Percentiles rank a stretch among this genome's conserved stretches.
phyloP scores from a whole-genome alignment of 2,113 vertebrate genomes.

The Shinisaurus crocodilurus region DNA sequence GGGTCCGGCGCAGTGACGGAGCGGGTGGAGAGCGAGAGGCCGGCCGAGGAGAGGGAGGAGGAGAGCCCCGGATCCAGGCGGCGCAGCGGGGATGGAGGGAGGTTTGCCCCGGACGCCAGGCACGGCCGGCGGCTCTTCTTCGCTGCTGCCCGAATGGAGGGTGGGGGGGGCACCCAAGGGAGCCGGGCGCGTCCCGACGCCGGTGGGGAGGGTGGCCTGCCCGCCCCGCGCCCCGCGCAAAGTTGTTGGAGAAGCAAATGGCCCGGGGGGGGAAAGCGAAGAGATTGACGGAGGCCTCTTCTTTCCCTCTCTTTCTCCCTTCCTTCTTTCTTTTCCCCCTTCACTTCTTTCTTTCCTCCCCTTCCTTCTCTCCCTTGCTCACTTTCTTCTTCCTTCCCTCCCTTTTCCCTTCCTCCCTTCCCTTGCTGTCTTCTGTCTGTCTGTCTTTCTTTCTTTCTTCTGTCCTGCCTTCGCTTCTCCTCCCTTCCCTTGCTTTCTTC shows the following conservation, averaged over 20 bases:
- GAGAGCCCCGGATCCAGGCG: too few relatives aligned
- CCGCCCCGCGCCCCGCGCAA: neutral
- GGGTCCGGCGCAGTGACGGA: neutral
- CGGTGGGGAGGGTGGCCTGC: neutral
- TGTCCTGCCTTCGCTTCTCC: constrained; percentile 19
- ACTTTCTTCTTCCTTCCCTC: neutral
- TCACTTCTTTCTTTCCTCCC: neutral
- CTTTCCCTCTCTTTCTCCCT: neutral
- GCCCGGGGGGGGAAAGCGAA: neutral
- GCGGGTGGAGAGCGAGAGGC: too few relatives aligned
- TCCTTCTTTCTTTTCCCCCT: too few relatives aligned
- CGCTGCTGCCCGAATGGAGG: neutral
- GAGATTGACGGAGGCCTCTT: neutral
- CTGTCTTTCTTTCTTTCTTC: neutral
- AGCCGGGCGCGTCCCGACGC: neutral
- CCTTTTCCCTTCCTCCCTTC: too few relatives aligned
- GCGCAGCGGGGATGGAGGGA: neutral
- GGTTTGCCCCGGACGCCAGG: neutral
- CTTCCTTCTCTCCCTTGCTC: neutral
- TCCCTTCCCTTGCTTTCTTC: constrained; percentile 34
- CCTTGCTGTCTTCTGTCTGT: constrained; percentile 20
- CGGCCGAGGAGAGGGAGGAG: neutral
- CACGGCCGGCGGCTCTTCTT: too few relatives aligned
- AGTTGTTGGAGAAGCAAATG: neutral
- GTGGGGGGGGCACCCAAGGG: neutral